Percentiles rank a stretch among this genome's conserved stretches.
These are phyloP conservation scores for Perca fluviatilis DNA, from an alignment of 2,113 vertebrate species.

Conservation along the genomic window DNA sequence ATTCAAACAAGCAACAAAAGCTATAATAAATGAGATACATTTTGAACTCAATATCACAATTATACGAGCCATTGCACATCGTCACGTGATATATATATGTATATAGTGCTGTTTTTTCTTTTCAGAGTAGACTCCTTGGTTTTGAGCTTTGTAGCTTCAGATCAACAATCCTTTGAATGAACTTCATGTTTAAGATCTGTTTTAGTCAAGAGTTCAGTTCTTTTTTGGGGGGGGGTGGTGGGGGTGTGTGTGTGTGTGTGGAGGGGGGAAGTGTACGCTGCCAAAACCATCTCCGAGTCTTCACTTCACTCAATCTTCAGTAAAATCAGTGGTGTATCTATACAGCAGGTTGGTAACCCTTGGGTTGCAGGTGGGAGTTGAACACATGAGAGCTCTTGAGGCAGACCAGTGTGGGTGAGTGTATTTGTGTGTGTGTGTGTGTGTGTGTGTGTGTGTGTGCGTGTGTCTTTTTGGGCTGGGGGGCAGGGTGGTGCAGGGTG, in stretches of 20 bases:
- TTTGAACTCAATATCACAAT: conserved; percentile 87
- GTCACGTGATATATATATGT: conserved; percentile 86
- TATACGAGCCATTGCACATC: conserved; percentile 95
- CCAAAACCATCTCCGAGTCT: conserved; percentile 23
- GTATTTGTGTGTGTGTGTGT: not conserved
- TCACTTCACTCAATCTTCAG: conserved; percentile 23
- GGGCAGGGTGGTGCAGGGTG: conserved; percentile 8
- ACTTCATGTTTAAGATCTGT: conserved; percentile 34
- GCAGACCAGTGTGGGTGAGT: conserved; percentile 29
- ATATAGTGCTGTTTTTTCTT: conserved; percentile 64
- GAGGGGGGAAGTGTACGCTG: not conserved
- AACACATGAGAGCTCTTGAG: conserved; percentile 42
- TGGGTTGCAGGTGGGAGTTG: conserved; percentile 40
- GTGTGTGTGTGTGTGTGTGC: no score
- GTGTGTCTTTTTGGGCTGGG: conserved; percentile 51
- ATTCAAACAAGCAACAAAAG: conserved; percentile 81
- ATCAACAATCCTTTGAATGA: conserved; percentile 59
- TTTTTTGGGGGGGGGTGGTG: conserved; percentile 22
- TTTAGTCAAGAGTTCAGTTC: conserved; percentile 47
- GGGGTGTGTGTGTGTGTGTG: conserved; percentile 1
- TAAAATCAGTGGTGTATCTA: conserved; percentile 54
- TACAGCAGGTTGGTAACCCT: conserved; percentile 67
- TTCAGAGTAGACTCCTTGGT: conserved; percentile 74
- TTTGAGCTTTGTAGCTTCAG: conserved; percentile 62
- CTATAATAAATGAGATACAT: conserved; percentile 80